Conservation (phyloP, 1,140 invertebrate genomes). For the Formica exsecta region DNA sequence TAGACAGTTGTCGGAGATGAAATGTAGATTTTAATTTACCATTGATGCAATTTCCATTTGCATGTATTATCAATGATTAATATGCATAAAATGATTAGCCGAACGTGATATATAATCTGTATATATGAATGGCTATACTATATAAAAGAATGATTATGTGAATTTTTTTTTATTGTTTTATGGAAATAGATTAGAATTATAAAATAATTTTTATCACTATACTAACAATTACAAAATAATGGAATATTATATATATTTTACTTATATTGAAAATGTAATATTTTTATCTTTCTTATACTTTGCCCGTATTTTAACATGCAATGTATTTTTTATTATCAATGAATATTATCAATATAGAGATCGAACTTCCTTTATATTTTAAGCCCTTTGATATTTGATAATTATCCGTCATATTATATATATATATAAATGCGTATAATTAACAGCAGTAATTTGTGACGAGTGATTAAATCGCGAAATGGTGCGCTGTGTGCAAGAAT, state of each 20-base stretch:
- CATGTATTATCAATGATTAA: not conserved
- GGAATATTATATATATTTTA: not conserved
- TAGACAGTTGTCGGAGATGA: not conserved
- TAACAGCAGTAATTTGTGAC: conserved; percentile 8
- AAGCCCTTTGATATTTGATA: conserved; percentile 4
- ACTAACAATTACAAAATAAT: not conserved
- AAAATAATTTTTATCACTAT: not conserved
- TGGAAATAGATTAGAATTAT: not conserved
- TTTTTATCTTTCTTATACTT: not conserved
- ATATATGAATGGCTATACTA: not conserved
- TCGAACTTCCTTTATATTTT: not conserved
- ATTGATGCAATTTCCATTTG: not conserved
- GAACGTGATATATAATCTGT: not conserved
- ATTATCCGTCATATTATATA: not conserved
- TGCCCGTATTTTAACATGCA: not conserved
- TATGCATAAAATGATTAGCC: not conserved
- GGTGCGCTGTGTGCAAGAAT: not conserved
- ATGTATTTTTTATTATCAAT: not conserved
- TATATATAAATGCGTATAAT: conserved; percentile 16
- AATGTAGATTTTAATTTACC: conserved; percentile 8
- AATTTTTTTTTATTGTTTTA: not conserved
- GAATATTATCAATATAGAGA: not conserved
- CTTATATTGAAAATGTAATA: not conserved
- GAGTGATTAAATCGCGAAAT: conserved; percentile 32
- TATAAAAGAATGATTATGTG: not conserved